These are phyloP conservation scores for Trichosurus vulpecula DNA, from an alignment of 2,797 vertebrate genomes.

Conservation along the genomic window DNA sequence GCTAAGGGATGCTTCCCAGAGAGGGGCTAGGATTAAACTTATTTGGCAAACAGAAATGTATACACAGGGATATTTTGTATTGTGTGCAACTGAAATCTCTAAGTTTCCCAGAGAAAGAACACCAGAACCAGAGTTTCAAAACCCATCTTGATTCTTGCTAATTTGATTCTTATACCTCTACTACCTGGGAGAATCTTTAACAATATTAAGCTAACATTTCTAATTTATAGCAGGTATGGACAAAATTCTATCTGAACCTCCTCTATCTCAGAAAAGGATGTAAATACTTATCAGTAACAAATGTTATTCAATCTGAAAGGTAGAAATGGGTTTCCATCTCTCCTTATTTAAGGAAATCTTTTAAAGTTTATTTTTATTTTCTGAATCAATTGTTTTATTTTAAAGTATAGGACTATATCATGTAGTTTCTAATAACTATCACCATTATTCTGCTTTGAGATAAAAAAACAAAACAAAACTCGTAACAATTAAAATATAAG, in stretches of 20 bases:
- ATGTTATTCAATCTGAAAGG: not conserved
- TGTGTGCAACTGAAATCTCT: not conserved
- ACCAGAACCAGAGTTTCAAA: not conserved
- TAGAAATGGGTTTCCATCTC: not conserved
- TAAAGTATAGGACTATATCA: not conserved
- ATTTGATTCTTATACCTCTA: not conserved
- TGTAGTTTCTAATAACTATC: not conserved
- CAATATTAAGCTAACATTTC: not conserved
- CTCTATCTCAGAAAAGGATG: not conserved
- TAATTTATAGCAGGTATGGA: not conserved
- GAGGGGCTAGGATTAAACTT: not conserved
- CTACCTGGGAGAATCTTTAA: not conserved
- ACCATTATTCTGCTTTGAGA: not conserved
- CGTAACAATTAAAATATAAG: not conserved
- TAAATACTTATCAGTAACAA: not conserved
- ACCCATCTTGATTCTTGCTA: not conserved
- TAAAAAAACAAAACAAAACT: not conserved
- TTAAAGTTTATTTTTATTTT: not conserved
- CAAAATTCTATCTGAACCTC: not conserved
- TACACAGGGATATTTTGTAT: not conserved
- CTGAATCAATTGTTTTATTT: not conserved
- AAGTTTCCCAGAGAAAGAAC: not conserved
- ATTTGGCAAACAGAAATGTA: not conserved
- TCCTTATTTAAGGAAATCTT: not conserved
- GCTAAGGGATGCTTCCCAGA: not conserved